Base-by-base conservation (phyloP, 2,797 vertebrate species). In the Leuciscus waleckii region DNA sequence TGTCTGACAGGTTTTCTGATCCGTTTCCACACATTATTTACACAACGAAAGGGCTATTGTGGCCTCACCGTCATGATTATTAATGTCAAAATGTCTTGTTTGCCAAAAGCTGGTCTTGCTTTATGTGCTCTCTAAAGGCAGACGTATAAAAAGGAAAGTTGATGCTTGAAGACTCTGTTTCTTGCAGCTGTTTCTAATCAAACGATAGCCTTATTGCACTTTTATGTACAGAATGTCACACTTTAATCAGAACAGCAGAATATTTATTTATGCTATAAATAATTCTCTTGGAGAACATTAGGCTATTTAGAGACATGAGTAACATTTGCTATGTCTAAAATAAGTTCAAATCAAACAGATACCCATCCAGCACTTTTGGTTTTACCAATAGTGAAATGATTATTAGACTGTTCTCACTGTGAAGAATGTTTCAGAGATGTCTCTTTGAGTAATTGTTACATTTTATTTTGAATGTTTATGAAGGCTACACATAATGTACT, bases 201-300 rank as follows among this genome's bases (percentile, higher is more conserved):
- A 23, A 14, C 29, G 54, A 85, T 46, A 85, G 86, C 87, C 87
- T 90, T 91, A 88, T 90, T 93, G 91, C 91, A 93, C 92, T 91
- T 86, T 54, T 92, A 89, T 86, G 71, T 88, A 86, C 82, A 91
- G 79, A 90, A 63, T 81, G 77, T 84, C 51, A 75, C 87, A 87
- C 91, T 89, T 91, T 84, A 91, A 91, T 87, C 77, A 76, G 73
- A 87, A 86, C 83, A n/a, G 63, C 85, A 68, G 37, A 56, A 88
- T 69, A 87, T 88, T 87, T 80, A 89, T 90, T 89, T 88, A 91
- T 91, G 61, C 37, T 79, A 29, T 88, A 68, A 87, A 89, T 43
- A 16, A 41, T 87, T 82, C 1, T 76, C 51, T 37, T 68, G 26
- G 35, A 49, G 35, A 46, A 35, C 81, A 51, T 35, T 68, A 70